Conservation (phyloP, 1,140 invertebrate species). For the Brachionus rotundiformis region DNA sequence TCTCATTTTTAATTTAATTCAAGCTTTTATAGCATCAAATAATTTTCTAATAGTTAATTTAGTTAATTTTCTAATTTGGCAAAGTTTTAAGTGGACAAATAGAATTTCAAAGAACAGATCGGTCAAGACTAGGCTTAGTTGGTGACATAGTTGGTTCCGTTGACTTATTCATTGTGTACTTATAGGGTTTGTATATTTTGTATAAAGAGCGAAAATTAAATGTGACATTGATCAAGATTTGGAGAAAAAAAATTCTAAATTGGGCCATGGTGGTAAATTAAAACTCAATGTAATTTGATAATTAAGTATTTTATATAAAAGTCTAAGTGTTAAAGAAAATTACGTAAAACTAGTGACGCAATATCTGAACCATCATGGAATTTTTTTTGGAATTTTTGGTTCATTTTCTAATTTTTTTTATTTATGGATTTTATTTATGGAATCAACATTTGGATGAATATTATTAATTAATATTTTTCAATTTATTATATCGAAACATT, state of each 20-base stretch:
- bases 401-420: not conserved
- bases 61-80: not conserved
- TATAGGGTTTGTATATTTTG: too few relatives aligned
- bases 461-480: too few relatives aligned
- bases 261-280: not conserved
- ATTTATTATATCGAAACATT: conserved; percentile 9
- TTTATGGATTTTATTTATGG: too few relatives aligned
- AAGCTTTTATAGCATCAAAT: not conserved
- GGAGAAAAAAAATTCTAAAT: too few relatives aligned
- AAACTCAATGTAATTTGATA: not conserved
- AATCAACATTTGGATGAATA: too few relatives aligned
- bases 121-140: not conserved
- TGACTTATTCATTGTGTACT: not conserved
- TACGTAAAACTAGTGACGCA: not conserved
- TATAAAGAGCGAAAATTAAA: too few relatives aligned
- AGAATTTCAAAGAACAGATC: not conserved
- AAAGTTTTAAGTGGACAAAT: not conserved
- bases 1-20: not conserved
- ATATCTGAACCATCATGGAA: not conserved
- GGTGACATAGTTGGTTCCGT: not conserved
- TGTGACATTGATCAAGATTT: too few relatives aligned
- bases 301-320: not conserved
- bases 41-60: not conserved
- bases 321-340: not conserved
- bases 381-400: not conserved